Evolutionary conservation across 2,888 invertebrate species (phyloP), one percentile per base, ranked within the genome.

Genomic region (Anorthoa munda): DNA sequence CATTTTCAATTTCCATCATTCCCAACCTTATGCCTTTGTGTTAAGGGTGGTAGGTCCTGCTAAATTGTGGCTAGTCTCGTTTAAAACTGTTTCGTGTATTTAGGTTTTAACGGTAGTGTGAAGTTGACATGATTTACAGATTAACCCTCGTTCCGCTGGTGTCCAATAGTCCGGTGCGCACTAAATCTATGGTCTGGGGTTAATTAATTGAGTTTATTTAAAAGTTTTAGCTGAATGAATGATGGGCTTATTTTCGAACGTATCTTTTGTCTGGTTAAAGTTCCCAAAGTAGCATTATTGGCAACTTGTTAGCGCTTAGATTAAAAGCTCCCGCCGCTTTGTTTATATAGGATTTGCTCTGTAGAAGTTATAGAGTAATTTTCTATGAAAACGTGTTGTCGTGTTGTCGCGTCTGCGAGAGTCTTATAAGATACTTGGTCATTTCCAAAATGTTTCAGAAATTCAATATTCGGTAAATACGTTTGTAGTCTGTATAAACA

Each of bases 51-150:
- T 58, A 65, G 31, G 46, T 9, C 39, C 23, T 55, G 12, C 50
- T 18, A 11, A 73, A 76, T 73, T 77, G 66, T 59, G 51, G 61
- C 59, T 58, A 70, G 56, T 66, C 67, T 69, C 45, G 75, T 80
- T 81, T 81, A 82, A 84, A 81, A 80, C 75, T 82, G 79, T 82
- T 86, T 77, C 82, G 75, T 82, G 66, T 80, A 81, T 81, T 84
- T 79, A 74, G 77, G 77, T 79, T 81, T 75, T 72, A 68, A 79
- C 63, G 71, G 74, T 63, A 75, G 77, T 79, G 78, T 80, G 85
- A 77, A 79, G 73, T 86, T 83, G 82, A 83, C 83, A 83, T 85
- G 86, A 85, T 86, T 85, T 86, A 85, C 75, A 77, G 78, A 81
- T 84, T 75, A 79, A 76, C 74, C 74, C 78, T 85, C 77, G 75